phyloP scores from a whole-genome alignment of 35 echinoderm and acorn worm genomes.

The Holothuria glaberrima region DNA sequence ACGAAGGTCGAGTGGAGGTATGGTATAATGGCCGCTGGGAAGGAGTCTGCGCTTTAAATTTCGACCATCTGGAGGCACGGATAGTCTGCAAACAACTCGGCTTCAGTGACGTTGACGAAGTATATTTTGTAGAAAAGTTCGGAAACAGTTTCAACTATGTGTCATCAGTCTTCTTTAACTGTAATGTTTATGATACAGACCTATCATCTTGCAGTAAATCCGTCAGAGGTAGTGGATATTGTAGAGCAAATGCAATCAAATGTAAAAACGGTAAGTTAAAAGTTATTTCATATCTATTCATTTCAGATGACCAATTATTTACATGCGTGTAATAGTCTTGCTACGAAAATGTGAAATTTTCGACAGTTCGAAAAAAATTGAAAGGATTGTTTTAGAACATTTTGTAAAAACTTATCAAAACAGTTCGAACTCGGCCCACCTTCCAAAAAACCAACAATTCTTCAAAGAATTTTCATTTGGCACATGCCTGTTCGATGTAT shows the following conservation, averaged over 20 bases:
- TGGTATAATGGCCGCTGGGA: constrained; percentile 7
- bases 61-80: not conserved
- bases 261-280: not conserved
- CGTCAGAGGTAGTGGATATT: not conserved
- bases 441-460: no score
- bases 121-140: not conserved
- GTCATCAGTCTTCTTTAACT: not conserved
- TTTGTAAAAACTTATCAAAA: no score
- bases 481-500: no score
- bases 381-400: no score
- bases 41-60: not conserved
- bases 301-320: no score
- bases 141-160: not conserved
- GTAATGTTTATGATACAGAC: not conserved
- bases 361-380: no score
- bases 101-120: not conserved
- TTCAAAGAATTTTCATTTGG: no score
- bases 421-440: no score
- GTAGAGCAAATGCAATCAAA: not conserved
- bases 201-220: not conserved
- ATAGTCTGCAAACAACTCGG: constrained; percentile 25
- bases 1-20: constrained; percentile 8
- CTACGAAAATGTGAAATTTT: no score
- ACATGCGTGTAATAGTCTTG: no score
- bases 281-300: no score